phyloP scores from a whole-genome alignment of 2,888 invertebrate species.

The Drosophila mulleri region DNA sequence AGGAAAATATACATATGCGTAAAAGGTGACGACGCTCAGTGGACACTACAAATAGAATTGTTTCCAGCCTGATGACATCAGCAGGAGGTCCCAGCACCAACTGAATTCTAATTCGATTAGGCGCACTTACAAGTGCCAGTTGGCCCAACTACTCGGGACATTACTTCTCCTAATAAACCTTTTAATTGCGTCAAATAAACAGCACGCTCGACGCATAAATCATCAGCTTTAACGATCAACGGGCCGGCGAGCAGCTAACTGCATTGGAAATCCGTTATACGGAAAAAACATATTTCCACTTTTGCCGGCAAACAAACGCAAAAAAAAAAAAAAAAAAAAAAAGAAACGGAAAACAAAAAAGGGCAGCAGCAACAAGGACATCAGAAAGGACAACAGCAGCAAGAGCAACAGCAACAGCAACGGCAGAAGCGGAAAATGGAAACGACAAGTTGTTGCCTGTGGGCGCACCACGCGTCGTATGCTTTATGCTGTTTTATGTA shows the following conservation, averaged over 20 bases:
- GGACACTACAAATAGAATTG: conserved; percentile 31
- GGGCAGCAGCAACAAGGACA: conserved; percentile 9
- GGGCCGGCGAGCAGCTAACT: conserved; percentile 6
- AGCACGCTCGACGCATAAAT: conserved; percentile 15
- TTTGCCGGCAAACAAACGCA: conserved; percentile 34
- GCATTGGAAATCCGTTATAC: conserved; percentile 30
- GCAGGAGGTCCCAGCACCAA: conserved; percentile 24
- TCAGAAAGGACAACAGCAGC: not conserved
- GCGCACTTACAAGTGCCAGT: conserved; percentile 52
- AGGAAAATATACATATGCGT: conserved; percentile 10
- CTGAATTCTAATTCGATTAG: conserved; percentile 71
- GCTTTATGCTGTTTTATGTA: conserved; percentile 24
- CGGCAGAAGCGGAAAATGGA: conserved; percentile 13
- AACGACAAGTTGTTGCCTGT: conserved; percentile 47
- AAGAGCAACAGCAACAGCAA: conserved; percentile 8
- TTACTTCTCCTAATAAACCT: not conserved
- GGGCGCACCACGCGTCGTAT: conserved; percentile 41
- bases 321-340: conserved; percentile 3
- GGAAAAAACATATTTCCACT: conserved; percentile 56
- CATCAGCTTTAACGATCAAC: conserved; percentile 6
- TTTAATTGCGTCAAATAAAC: conserved; percentile 36
- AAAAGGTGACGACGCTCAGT: conserved; percentile 32
- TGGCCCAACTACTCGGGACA: not conserved
- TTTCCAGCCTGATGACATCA: conserved; percentile 64
- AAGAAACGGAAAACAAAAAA: not conserved